Evolutionary conservation across 1,140 invertebrate species (phyloP).

Genomic region (Drosophila hydei): DNA sequence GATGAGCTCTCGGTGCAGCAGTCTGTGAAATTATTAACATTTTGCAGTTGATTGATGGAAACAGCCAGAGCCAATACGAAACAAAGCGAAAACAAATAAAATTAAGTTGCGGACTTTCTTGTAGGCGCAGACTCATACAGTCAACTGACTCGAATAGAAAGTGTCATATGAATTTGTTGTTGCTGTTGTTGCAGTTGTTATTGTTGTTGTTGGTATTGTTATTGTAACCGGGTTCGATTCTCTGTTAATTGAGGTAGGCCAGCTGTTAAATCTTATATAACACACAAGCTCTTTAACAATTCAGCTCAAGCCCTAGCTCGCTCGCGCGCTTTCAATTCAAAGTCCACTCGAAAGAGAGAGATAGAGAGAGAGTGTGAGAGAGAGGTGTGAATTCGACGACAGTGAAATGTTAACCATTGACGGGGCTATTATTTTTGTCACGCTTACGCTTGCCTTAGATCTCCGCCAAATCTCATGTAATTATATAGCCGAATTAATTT

Average conservation of each 20-base stretch:
- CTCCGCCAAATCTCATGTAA: conserved; percentile 33
- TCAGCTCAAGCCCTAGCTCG: conserved; percentile 14
- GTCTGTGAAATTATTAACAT: conserved; percentile 55
- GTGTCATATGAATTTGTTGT: conserved; percentile 54
- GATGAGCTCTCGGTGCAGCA: conserved; percentile 21
- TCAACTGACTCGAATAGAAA: conserved; percentile 60
- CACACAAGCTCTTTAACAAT: conserved; percentile 22
- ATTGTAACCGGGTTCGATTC: conserved; percentile 13
- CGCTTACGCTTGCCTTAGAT: conserved; percentile 23
- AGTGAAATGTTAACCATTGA: conserved; percentile 72
- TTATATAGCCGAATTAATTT: conserved; percentile 19
- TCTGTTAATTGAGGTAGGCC: conserved; percentile 70
- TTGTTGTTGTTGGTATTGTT: background rate
- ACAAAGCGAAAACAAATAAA: conserved; percentile 4
- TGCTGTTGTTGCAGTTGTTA: no score
- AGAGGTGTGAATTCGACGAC: conserved; percentile 39
- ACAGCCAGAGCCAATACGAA: background rate
- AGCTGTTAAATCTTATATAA: conserved; percentile 66
- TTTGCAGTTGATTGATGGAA: conserved; percentile 69
- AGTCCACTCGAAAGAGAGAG: conserved; percentile 18
- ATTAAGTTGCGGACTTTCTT: conserved; percentile 52
- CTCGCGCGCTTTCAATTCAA: conserved; percentile 28
- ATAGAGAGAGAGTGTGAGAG: conserved; percentile 14
- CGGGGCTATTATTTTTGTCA: conserved; percentile 25
- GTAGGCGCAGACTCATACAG: conserved; percentile 42